phyloP scores from a whole-genome alignment of 53 echinoderm and acorn worm species.

The Hippasteria phrygiana region DNA sequence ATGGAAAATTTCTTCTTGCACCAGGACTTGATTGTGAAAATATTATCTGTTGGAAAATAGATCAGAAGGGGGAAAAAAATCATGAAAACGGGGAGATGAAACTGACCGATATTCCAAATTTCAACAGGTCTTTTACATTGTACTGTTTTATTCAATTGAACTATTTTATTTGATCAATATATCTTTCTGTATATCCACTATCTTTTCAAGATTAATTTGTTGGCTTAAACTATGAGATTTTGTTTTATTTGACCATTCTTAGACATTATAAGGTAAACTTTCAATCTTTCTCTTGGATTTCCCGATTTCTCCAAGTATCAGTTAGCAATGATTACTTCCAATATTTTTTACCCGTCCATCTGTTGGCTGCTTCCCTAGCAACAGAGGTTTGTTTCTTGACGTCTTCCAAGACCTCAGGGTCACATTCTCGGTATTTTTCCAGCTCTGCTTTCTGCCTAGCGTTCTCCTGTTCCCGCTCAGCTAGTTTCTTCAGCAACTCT shows the following conservation, averaged over 20 bases:
- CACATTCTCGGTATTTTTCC: conserved; percentile 87
- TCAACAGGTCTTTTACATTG: no score
- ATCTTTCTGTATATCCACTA: no score
- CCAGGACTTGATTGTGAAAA: conserved; percentile 96
- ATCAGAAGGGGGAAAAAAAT: neutral
- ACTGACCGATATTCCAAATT: no score
- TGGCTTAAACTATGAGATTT: no score
- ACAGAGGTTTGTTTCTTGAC: conserved; percentile 83
- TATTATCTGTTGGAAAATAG: conserved; percentile 78
- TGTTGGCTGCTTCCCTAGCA: conserved; percentile 92
- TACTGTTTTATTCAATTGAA: no score
- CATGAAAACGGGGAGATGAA: neutral
- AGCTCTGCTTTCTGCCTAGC: conserved; percentile 73
- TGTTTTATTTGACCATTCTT: no score
- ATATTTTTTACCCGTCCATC: conserved; percentile 90
- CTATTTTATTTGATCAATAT: no score
- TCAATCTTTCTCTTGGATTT: no score
- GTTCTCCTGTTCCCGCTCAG: conserved; percentile 81
- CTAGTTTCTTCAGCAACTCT: conserved; percentile 68
- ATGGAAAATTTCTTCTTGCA: conserved; percentile 96
- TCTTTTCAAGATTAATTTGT: no score
- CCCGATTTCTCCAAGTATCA: no score
- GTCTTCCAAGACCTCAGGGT: conserved; percentile 92
- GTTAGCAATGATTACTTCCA: no score
- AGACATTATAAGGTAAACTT: no score